Percentiles rank a stretch among this genome's conserved stretches.
phyloP scores from a whole-genome alignment of 2,888 invertebrate species.

The Luffia ferchaultella region DNA sequence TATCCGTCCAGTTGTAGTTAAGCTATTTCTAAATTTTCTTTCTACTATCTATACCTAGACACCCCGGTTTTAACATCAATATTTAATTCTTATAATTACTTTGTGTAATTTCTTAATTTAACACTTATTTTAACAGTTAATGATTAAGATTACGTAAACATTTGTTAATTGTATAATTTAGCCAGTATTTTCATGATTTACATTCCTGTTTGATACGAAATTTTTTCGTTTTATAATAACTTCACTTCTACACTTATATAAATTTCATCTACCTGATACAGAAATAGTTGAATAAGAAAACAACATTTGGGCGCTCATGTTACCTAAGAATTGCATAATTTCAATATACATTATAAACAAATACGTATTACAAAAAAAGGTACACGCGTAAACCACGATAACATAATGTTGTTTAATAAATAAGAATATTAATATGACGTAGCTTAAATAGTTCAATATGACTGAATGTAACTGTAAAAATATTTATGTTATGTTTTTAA shows the following conservation, averaged over 20 bases:
- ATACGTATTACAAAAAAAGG: too few relatives aligned
- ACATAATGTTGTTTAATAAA: background rate
- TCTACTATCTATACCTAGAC: slow-evolving; percentile 13
- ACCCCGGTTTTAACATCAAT: background rate
- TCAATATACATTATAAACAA: background rate
- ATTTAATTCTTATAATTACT: background rate
- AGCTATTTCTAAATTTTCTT: slow-evolving; percentile 26
- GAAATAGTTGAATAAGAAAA: background rate
- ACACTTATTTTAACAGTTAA: too few relatives aligned
- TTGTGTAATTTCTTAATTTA: background rate
- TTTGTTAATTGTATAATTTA: background rate
- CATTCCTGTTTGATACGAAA: background rate
- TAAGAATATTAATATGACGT: too few relatives aligned
- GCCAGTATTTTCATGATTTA: too few relatives aligned
- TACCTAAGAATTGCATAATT: slow-evolving; percentile 34
- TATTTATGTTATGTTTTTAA: too few relatives aligned
- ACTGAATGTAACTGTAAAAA: too few relatives aligned
- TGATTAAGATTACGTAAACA: too few relatives aligned
- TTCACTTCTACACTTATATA: background rate
- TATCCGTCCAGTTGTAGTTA: slow-evolving; percentile 63
- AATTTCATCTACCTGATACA: background rate
- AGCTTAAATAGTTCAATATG: too few relatives aligned
- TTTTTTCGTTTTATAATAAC: background rate
- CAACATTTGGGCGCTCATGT: slow-evolving; percentile 50
- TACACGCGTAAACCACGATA: slow-evolving; percentile 4